Percentiles rank a stretch among this genome's conserved stretches.
Conservation (phyloP, 2,797 vertebrate genomes). For the Rhincodon typus region DNA sequence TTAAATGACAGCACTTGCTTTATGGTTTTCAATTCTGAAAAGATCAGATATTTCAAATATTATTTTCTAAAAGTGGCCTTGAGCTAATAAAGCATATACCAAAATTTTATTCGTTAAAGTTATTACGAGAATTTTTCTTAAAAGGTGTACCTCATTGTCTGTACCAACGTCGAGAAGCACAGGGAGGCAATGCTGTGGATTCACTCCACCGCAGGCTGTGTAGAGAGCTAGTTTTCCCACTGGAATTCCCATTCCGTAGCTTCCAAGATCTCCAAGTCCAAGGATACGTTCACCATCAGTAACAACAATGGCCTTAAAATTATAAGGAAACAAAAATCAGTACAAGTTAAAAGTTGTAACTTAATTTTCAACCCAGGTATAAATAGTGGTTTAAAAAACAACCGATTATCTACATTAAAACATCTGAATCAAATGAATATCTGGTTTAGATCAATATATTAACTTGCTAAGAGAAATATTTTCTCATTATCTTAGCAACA, state of each 20-base stretch:
- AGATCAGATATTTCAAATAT: not conserved
- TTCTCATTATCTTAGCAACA: not conserved
- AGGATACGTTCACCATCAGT: slow-evolving; percentile 79
- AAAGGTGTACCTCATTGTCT: slow-evolving; percentile 67
- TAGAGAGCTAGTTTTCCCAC: slow-evolving; percentile 79
- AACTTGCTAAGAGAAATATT: not conserved
- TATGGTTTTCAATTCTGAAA: not conserved
- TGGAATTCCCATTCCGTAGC: slow-evolving; percentile 79
- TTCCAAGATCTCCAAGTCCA: slow-evolving; percentile 74
- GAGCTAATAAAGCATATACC: not conserved
- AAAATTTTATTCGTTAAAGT: not conserved
- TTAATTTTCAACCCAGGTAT: not conserved
- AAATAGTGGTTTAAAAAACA: not conserved
- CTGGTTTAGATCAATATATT: not conserved
- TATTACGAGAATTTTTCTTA: not conserved
- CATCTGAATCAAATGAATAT: not conserved
- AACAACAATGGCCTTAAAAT: slow-evolving; percentile 71
- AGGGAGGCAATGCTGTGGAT: slow-evolving; percentile 73
- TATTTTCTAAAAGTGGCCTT: not conserved
- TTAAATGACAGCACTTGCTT: not conserved
- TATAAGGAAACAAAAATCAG: not conserved
- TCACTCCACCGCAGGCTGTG: slow-evolving; percentile 74
- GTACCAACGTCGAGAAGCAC: slow-evolving; percentile 77
- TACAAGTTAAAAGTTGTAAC: not conserved
- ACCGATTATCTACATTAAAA: not conserved